Evolutionary conservation across 2,888 invertebrate genomes (phyloP).

Genomic region (Horisme vitalbata): DNA sequence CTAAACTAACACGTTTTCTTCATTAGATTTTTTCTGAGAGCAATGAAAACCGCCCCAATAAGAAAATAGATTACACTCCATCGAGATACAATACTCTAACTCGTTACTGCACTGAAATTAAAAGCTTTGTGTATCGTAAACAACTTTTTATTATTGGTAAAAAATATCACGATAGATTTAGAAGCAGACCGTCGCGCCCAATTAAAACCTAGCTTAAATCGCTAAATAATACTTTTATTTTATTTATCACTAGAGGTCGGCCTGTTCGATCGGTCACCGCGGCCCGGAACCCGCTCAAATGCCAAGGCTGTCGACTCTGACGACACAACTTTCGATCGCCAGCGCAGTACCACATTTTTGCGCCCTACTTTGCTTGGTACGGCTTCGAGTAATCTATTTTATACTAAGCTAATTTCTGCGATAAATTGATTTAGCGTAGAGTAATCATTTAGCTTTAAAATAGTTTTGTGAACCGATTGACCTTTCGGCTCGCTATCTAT

Average conservation of each 20-base stretch:
- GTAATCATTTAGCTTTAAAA: no score
- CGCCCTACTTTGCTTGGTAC: constrained; percentile 59
- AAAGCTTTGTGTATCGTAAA: no score
- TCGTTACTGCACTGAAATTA: no score
- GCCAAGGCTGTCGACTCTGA: constrained; percentile 82
- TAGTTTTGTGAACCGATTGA: no score
- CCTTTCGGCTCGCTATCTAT: no score
- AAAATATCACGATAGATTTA: neutral
- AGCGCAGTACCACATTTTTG: constrained; percentile 77
- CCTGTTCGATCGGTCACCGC: constrained; percentile 57
- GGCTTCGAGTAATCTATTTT: constrained; percentile 27
- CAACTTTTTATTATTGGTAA: neutral
- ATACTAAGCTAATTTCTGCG: neutral
- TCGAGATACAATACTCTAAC: no score
- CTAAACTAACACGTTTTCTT: no score
- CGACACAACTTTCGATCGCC: constrained; percentile 79
- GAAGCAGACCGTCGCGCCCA: neutral
- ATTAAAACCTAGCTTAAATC: constrained; percentile 7
- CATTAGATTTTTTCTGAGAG: no score
- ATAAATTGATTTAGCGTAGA: no score
- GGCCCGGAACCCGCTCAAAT: constrained; percentile 79
- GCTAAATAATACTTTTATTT: constrained; percentile 16
- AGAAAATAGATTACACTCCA: no score
- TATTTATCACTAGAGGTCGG: constrained; percentile 49
- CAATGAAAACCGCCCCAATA: no score